A percentile compares a stretch with the other conserved stretches of the same genome.
These are phyloP conservation scores for Drosophila triauraria DNA, from an alignment of 1,140 invertebrate species.

Conservation along the genomic window DNA sequence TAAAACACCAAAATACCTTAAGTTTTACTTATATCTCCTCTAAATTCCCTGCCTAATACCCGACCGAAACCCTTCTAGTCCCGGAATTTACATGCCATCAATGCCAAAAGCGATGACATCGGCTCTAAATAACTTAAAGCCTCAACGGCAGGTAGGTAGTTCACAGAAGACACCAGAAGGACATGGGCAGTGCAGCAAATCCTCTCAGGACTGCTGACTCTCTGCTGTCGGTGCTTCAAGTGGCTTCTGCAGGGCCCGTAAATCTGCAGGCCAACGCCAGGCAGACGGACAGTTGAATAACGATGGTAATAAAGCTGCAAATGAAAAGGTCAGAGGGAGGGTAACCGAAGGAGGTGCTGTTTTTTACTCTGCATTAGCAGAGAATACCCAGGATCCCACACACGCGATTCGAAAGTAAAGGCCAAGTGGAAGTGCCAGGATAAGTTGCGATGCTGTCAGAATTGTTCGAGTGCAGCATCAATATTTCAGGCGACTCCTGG, in stretches of 20 bases:
- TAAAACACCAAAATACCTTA: neutral
- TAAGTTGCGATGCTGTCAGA: constrained; percentile 47
- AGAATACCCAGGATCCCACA: constrained; percentile 18
- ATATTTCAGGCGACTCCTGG: constrained; percentile 34
- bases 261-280: constrained; percentile 34
- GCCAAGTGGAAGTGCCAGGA: constrained; percentile 15
- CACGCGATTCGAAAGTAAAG: constrained; percentile 19
- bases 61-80: too few relatives aligned
- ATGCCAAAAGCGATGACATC: constrained; percentile 25
- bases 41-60: neutral
- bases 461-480: constrained; percentile 43
- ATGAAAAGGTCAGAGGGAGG: constrained; percentile 35
- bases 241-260: constrained; percentile 41
- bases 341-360: neutral
- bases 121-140: constrained; percentile 43
- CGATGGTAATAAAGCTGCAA: constrained; percentile 67
- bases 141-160: constrained; percentile 5
- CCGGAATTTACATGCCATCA: constrained; percentile 11
- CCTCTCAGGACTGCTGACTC: constrained; percentile 27
- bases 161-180: constrained; percentile 8
- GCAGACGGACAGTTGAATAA: constrained; percentile 58
- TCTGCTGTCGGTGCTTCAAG: constrained; percentile 27
- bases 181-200: constrained; percentile 37
- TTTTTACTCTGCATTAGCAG: constrained; percentile 45
- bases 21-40: neutral